Conservation (phyloP, 2,888 invertebrate species). For the Erannis defoliaria region DNA sequence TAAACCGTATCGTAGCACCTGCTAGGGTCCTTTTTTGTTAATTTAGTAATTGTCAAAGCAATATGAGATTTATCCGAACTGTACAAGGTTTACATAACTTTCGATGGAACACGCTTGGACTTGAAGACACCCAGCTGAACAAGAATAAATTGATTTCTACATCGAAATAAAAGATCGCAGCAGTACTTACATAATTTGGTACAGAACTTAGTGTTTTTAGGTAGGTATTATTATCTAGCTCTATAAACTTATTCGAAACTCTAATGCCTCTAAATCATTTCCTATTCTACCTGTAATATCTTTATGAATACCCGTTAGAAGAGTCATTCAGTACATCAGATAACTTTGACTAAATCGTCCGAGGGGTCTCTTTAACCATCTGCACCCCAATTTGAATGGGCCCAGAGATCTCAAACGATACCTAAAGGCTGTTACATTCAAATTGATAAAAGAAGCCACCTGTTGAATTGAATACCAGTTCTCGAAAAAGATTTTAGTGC, state of each 20-base stretch:
- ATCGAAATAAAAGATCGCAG: too few relatives aligned
- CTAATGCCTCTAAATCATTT: background rate
- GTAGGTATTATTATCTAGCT: too few relatives aligned
- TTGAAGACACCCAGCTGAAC: too few relatives aligned
- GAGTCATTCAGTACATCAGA: conserved; percentile 37
- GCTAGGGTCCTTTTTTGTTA: conserved; percentile 37
- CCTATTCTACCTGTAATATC: conserved; percentile 14
- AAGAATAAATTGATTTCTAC: too few relatives aligned
- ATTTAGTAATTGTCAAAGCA: conserved; percentile 59
- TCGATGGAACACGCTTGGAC: too few relatives aligned
- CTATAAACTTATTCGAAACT: background rate
- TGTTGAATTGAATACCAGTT: conserved; percentile 73
- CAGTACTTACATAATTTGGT: too few relatives aligned
- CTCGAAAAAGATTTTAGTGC: conserved; percentile 79
- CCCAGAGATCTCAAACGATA: conserved; percentile 50
- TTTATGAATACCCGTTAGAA: conserved; percentile 23
- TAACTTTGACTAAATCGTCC: conserved; percentile 42
- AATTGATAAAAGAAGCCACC: conserved; percentile 80
- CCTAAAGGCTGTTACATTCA: conserved; percentile 74
- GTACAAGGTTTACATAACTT: conserved; percentile 70
- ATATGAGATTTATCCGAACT: conserved; percentile 62
- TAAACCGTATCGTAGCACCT: too few relatives aligned
- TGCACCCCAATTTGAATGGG: conserved; percentile 46
- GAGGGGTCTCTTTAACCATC: conserved; percentile 39
- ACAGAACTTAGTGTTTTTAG: too few relatives aligned